phyloP scores from a whole-genome alignment of 2,888 invertebrate species.

The Steinernema carpocapsae region DNA sequence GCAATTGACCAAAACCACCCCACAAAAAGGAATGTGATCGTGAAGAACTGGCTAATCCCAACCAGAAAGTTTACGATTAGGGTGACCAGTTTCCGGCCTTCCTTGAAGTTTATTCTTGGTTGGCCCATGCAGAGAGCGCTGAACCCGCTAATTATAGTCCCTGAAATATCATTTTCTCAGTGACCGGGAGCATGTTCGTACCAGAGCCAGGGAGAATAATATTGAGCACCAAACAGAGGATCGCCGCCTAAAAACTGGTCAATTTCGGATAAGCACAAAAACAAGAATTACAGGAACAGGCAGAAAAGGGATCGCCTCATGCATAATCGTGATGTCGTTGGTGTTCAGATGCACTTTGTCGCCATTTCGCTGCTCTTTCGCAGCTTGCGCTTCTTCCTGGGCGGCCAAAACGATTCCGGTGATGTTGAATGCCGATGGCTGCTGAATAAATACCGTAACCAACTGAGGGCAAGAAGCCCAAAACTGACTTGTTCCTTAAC shows the following conservation, averaged over 20 bases:
- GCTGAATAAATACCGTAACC: slow-evolving; percentile 26
- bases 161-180: slow-evolving; percentile 71
- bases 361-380: slow-evolving; percentile 61
- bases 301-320: slow-evolving; percentile 88
- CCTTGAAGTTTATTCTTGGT: slow-evolving; percentile 82
- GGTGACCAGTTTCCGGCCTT: slow-evolving; percentile 74
- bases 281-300: slow-evolving; percentile 85
- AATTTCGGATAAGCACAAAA: slow-evolving; percentile 74
- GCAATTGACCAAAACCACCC: slow-evolving; percentile 80
- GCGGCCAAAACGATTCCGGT: slow-evolving; percentile 59
- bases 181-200: slow-evolving; percentile 69
- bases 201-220: slow-evolving; percentile 81
- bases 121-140: slow-evolving; percentile 87
- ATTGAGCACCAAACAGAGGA: slow-evolving; percentile 85
- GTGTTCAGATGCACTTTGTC: slow-evolving; percentile 67
- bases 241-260: slow-evolving; percentile 74
- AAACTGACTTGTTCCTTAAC: slow-evolving; percentile 33
- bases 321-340: slow-evolving; percentile 78
- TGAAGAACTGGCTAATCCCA: slow-evolving; percentile 82
- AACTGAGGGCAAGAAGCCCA: background rate
- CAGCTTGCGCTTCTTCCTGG: slow-evolving; percentile 64
- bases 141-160: slow-evolving; percentile 76
- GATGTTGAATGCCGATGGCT: slow-evolving; percentile 58
- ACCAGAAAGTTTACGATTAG: slow-evolving; percentile 83
- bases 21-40: slow-evolving; percentile 83